A percentile compares a stretch with the other conserved stretches of the same genome.
These are phyloP conservation scores for Dromiciops gliroides DNA, from an alignment of 2,113 vertebrate genomes.

Conservation along the genomic window DNA sequence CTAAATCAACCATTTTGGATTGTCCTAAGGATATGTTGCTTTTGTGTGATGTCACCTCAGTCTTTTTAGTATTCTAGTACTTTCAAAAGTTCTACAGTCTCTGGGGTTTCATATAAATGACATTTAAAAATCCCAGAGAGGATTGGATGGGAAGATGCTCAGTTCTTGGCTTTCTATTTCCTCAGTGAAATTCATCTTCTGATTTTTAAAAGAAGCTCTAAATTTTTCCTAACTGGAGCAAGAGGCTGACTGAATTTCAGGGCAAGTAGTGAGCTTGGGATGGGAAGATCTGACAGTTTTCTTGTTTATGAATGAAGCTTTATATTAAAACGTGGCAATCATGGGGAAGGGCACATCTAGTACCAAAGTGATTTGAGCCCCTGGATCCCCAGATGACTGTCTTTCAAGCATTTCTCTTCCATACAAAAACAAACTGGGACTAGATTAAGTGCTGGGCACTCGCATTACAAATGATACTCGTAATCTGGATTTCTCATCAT, in stretches of 20 bases:
- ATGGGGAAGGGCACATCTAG: slow-evolving; percentile 67
- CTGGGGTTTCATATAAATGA: slow-evolving; percentile 61
- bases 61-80: background rate
- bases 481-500: slow-evolving; percentile 92
- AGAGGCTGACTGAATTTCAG: slow-evolving; percentile 15
- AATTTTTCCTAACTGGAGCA: slow-evolving; percentile 55
- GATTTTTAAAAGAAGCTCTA: slow-evolving; percentile 60
- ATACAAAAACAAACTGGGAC: slow-evolving; percentile 80
- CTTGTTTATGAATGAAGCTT: slow-evolving; percentile 70
- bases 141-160: slow-evolving; percentile 1
- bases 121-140: slow-evolving; percentile 54
- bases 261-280: slow-evolving; percentile 33
- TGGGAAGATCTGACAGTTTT: slow-evolving; percentile 41
- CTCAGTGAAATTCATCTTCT: slow-evolving; percentile 66
- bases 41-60: background rate
- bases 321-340: slow-evolving; percentile 65
- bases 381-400: slow-evolving; percentile 69
- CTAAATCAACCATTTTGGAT: background rate
- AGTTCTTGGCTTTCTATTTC: slow-evolving; percentile 68
- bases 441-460: slow-evolving; percentile 85
- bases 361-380: slow-evolving; percentile 74
- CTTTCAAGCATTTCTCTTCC: slow-evolving; percentile 78
- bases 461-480: slow-evolving; percentile 87
- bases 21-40: slow-evolving; percentile 1
- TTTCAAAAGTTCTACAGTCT: background rate